A percentile compares a stretch with the other conserved stretches of the same genome.
phyloP scores from a whole-genome alignment of 92 coral and sea anemone genomes.

The Phenganax marumi region DNA sequence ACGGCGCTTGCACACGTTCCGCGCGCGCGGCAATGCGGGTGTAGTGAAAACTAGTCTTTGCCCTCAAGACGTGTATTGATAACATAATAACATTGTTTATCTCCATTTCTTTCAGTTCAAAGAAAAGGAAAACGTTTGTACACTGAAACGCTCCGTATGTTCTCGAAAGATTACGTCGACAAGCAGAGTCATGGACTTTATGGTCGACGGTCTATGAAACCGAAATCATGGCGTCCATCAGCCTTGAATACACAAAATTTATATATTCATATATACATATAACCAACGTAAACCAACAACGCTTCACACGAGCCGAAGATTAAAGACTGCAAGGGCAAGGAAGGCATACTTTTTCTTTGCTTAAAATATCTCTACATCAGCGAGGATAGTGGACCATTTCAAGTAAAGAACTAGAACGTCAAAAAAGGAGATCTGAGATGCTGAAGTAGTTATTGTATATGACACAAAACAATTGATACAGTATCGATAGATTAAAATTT shows the following conservation, averaged over 20 bases:
- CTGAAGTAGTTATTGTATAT: neutral
- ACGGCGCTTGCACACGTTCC: no score
- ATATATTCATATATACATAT: no score
- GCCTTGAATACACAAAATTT: no score
- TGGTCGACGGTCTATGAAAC: neutral
- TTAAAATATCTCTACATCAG: no score
- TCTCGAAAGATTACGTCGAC: neutral
- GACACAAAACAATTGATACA: neutral
- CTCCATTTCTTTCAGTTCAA: neutral
- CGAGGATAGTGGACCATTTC: neutral
- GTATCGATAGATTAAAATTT: neutral
- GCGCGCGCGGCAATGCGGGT: neutral
- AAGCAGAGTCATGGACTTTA: neutral
- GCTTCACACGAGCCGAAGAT: no score
- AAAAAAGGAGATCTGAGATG: neutral
- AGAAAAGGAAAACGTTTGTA: constrained; percentile 5
- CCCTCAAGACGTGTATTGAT: neutral
- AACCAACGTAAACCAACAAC: no score
- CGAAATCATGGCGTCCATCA: neutral
- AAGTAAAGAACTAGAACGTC: neutral
- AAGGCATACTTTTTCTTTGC: no score
- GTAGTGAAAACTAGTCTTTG: neutral
- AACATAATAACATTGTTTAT: neutral
- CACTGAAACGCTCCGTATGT: constrained; percentile 1
- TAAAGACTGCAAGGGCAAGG: no score